Conservation (phyloP, 2,113 vertebrate species). For the Pedetes capensis region DNA sequence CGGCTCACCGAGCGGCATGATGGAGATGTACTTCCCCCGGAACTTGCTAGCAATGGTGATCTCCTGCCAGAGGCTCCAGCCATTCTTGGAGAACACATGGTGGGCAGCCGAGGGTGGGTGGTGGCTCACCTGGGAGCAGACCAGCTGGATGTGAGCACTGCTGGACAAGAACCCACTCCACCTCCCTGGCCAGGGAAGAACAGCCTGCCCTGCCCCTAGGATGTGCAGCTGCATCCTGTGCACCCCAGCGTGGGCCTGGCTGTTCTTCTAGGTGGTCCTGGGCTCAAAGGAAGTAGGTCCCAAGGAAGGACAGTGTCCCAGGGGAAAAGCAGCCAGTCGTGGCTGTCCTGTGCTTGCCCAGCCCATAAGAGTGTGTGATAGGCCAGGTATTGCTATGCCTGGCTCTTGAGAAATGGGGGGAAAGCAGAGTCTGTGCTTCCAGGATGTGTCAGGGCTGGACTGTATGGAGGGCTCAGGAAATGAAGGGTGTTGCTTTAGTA, state of each 20-base stretch:
- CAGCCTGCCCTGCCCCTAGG: neutral
- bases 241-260: neutral
- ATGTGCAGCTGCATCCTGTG: rapidly evolving
- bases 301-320: neutral
- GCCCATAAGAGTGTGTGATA: neutral
- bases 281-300: neutral
- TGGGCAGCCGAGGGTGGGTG: constrained; percentile 97
- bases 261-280: neutral
- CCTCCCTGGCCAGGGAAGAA: neutral
- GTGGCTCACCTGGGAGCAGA: constrained; percentile 92
- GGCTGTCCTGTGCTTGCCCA: neutral
- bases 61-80: constrained; percentile 98
- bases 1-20: constrained; percentile 95
- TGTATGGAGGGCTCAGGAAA: neutral
- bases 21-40: constrained; percentile 99
- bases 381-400: neutral
- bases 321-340: neutral
- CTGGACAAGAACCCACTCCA: neutral
- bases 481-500: rapidly evolving
- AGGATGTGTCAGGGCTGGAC: neutral
- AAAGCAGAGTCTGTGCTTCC: neutral
- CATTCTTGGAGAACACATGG: constrained; percentile 93
- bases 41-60: constrained; percentile 99
- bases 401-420: neutral
- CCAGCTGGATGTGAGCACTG: neutral